Base-by-base conservation (phyloP, 1,140 invertebrate species). In the Habropoda laboriosa region DNA sequence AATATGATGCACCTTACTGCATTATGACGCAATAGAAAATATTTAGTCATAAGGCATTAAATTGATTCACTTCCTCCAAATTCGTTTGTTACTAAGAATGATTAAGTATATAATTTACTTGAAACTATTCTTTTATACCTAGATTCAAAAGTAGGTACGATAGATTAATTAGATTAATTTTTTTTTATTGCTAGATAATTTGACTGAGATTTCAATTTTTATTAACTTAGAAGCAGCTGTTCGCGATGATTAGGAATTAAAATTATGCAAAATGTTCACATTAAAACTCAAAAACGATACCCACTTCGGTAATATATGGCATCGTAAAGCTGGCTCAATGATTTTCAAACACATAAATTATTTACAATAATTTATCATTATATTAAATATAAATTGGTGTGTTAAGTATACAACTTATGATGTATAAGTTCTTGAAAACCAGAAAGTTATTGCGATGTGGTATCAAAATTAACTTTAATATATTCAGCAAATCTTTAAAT, bases 171-270 rank as follows among this genome's bases (percentile, higher is more conserved):
- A 87, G 79, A 76, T 87, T 80, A 73, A 79, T 76, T 80, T 58
- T 68, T 40, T 83, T 87, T 90, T 90, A 90, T 90, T 91, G 88
- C 89, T 90, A 90, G 79, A 81, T 91, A 90, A 90, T 90, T 90
- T 89, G 90, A 91, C 90, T 89, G 89, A 86, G 81, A 87, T 87
- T 84, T 73, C 78, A 55, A 72, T 66, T 80, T 61, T 80, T 79
- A 82, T 83, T 67, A 53, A 80, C 42, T 77, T 58, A 27, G 21
- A 70, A 53, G 55, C 30, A 24, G 53, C 66, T 45, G 24, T 8
- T 76, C 32, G 32, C 16, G 16, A 60, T 38, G 35, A 68, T 61
- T 47, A 63, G 79, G 40, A 87, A 70, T 58, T 66, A 82, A 32
- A 60, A 87, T 68, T 83, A 82, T 70, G 67, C 64, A 72, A 73